Conservation (phyloP, 1,140 invertebrate genomes). For the Pectinophora gossypiella region DNA sequence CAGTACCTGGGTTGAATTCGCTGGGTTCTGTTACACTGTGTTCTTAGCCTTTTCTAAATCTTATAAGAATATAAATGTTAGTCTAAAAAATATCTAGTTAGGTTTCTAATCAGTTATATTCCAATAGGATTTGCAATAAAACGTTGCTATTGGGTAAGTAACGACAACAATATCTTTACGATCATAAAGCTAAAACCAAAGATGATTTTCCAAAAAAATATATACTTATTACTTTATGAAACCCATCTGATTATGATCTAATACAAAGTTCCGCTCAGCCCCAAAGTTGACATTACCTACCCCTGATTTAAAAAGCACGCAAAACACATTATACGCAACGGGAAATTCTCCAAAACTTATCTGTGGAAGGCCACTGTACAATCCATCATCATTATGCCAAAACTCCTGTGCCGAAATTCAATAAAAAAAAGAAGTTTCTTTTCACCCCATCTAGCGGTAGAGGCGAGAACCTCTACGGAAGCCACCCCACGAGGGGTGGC, state of each 20-base stretch:
- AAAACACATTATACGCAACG: constrained; percentile 64
- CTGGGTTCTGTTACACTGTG: too few relatives aligned
- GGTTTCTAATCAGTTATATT: too few relatives aligned
- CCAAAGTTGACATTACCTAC: constrained; percentile 31
- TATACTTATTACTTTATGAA: too few relatives aligned
- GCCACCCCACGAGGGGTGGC: constrained; percentile 33
- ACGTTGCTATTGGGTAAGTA: too few relatives aligned
- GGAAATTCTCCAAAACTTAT: constrained; percentile 65
- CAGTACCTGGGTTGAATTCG: too few relatives aligned
- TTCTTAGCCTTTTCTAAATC: too few relatives aligned
- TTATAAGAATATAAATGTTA: too few relatives aligned
- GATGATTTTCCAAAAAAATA: too few relatives aligned
- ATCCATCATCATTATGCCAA: constrained; percentile 73
- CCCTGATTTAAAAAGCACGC: constrained; percentile 58
- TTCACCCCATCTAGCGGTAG: constrained; percentile 64
- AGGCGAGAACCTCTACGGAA: constrained; percentile 35
- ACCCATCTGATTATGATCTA: constrained; percentile 3
- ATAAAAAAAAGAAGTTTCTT: constrained; percentile 69
- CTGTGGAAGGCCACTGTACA: constrained; percentile 61
- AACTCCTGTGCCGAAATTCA: constrained; percentile 65
- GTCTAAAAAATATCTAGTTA: too few relatives aligned
- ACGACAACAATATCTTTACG: too few relatives aligned
- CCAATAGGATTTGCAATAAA: too few relatives aligned
- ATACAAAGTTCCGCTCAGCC: constrained; percentile 14
- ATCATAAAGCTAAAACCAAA: too few relatives aligned